Base-by-base conservation (phyloP, 2,888 invertebrate genomes). In the Tenthredo livida region DNA sequence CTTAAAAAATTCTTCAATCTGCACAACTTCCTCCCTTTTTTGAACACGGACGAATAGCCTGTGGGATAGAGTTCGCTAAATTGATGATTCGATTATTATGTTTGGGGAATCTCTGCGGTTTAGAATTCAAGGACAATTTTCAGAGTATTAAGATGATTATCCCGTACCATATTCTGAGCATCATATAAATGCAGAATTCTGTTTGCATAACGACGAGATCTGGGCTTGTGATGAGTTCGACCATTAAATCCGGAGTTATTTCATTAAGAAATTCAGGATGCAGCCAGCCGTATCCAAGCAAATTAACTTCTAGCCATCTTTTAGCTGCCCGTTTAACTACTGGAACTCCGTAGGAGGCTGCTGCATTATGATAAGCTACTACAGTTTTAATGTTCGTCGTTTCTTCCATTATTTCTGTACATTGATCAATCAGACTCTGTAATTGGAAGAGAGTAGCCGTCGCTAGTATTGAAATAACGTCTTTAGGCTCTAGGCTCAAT, bases 151-250 rank as follows among this genome's bases (percentile, higher is more conserved):
- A 12, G 37, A 73, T 21, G 9, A 61, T 25, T 2, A 25, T 25
- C 1, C 43, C 5, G 21, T 87, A 91, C 97, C 97, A 97, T 89
- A 95, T 95, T 89, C 96, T 95, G 29, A 97, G 91, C 91, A 97
- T 93, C 77, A 96, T 95, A 88, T 97, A 97, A 65, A 97, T 93
- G 50, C 97, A 96, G 92, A 97, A 97, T 93, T 97, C 97, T 0
- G 97, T 97, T 93, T 97, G 97, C 94, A 97, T 95, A 1, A 96
- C 97, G 90, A 96, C 96, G 85, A 97, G 93, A 88, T 96, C 95
- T 0, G 96, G 95, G 91, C 96, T 95, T 15, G 94, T 93, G 40
- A 96, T 94, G 43, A 97, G 92, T 61, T 95, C 94, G 3, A 94
- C 93, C 96, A 97, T 96, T 86, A 97, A 91, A 3, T 95, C 95